A percentile compares a stretch with the other conserved stretches of the same genome.
phyloP scores from a whole-genome alignment of 2,888 invertebrate genomes.

The Cerastis rubricosa region DNA sequence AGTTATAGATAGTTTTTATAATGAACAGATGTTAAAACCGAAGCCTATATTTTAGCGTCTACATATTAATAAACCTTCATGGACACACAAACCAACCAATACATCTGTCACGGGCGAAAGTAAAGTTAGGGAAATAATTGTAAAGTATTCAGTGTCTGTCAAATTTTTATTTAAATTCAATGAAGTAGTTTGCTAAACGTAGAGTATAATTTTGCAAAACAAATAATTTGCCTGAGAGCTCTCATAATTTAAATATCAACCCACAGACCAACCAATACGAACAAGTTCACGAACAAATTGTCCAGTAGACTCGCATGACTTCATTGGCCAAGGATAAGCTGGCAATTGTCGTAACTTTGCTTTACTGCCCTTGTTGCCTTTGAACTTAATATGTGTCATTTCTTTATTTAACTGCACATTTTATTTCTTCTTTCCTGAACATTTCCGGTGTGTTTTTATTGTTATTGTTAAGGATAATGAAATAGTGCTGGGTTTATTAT shows the following conservation, averaged over 20 bases:
- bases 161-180: neutral
- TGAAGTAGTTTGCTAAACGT: neutral
- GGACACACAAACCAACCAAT: neutral
- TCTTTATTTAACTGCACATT: conserved; percentile 21
- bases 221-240: neutral
- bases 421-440: conserved; percentile 37
- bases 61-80: neutral
- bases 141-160: neutral
- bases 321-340: conserved; percentile 42
- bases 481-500: conserved; percentile 16
- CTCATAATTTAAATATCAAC: conserved; percentile 15
- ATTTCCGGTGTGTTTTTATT: conserved; percentile 48
- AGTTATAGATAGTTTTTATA: neutral
- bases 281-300: conserved; percentile 35
- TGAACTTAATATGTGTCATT: conserved; percentile 38
- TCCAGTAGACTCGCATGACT: conserved; percentile 17
- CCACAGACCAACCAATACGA: conserved; percentile 17
- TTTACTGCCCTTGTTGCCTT: conserved; percentile 34
- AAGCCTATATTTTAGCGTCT: neutral
- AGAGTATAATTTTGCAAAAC: neutral
- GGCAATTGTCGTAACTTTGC: conserved; percentile 44
- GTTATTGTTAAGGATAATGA: conserved; percentile 59
- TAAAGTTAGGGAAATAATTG: neutral
- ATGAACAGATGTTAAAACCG: neutral
- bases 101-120: neutral